Base-by-base conservation (phyloP, 2,113 vertebrate species). In the Nerophis lumbriciformis region DNA sequence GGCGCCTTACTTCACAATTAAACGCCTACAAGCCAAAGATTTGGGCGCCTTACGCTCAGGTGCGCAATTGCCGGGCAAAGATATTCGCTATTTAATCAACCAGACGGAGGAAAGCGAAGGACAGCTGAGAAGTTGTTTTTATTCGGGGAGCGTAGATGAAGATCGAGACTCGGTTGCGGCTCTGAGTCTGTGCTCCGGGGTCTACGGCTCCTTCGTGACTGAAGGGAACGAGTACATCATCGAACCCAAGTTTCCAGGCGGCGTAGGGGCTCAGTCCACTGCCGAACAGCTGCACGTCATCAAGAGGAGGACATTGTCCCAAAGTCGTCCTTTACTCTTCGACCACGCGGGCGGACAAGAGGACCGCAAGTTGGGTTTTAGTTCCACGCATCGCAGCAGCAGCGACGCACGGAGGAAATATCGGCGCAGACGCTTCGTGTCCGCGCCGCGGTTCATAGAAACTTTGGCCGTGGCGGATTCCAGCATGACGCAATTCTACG, bases 381-480 rank as follows among this genome's bases (percentile, higher is more conserved):
- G 36, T 59, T 77, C 85, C 75, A 79, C 75, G 81, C 82, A 59
- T 58, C 60, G 65, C 48, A 49, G 55, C 69, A 16, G 71, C 64
- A 16, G 72, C 64, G 79, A 79, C 76, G 74, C 78, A 66, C 74
- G 8, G 36, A 68, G 73, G 77, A 75, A 71, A 77, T 37, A 67
- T 52, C 86, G 93, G 53, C 72, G 76, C 69, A 87, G 63, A 80
- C 90, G 94, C 36, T 95, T 95, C 76, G 92, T 94, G 21, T 94
- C 94, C 0, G 91, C 90, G 78, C 91, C 93, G 8, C 92, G 93
- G 1, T 97, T 90, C 63, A 92, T 97, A 81, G 94, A 97, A 82
- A 94, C 92, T 3, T 81, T 97, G 84, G 87, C 93, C 78, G 94
- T 95, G 55, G 94, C 93, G 0, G 95, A 96, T 13, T 77, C 88